These are phyloP conservation scores for Xylota segnis DNA, from an alignment of 2,888 invertebrate genomes.

Conservation along the genomic window DNA sequence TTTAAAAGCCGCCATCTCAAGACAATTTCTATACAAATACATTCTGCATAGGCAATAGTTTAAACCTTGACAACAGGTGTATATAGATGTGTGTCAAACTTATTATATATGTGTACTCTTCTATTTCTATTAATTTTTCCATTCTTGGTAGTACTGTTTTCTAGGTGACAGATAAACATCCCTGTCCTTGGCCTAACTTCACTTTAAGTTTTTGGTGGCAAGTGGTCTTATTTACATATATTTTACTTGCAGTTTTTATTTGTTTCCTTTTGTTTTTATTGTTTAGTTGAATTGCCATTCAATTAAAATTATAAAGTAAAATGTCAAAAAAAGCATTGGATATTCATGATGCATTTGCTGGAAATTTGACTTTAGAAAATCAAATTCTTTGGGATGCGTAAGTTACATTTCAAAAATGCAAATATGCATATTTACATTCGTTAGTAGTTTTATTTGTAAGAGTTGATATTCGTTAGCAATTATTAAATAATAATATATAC, in stretches of 20 bases:
- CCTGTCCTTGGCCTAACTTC: no score
- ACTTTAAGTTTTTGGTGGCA: no score
- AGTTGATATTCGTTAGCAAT: no score
- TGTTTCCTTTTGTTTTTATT: not conserved
- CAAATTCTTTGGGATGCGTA: constrained; percentile 81
- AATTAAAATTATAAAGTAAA: not conserved
- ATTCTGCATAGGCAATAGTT: no score
- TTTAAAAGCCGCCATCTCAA: no score
- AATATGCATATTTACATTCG: no score
- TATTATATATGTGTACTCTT: no score
- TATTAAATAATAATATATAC: no score
- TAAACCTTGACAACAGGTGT: not conserved
- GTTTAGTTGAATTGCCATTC: not conserved
- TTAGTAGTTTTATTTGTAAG: no score
- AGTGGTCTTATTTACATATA: not conserved
- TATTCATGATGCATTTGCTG: constrained; percentile 80
- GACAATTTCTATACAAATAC: no score
- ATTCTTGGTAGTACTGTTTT: not conserved
- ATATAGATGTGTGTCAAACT: not conserved
- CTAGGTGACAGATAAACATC: no score
- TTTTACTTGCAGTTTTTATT: not conserved
- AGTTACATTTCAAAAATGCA: constrained; percentile 76
- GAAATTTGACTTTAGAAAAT: constrained; percentile 78
- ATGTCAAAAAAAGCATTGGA: constrained; percentile 53
- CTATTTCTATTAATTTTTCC: not conserved